These are phyloP conservation scores for Pararge aegeria DNA, from an alignment of 1,140 invertebrate genomes.

Conservation along the genomic window DNA sequence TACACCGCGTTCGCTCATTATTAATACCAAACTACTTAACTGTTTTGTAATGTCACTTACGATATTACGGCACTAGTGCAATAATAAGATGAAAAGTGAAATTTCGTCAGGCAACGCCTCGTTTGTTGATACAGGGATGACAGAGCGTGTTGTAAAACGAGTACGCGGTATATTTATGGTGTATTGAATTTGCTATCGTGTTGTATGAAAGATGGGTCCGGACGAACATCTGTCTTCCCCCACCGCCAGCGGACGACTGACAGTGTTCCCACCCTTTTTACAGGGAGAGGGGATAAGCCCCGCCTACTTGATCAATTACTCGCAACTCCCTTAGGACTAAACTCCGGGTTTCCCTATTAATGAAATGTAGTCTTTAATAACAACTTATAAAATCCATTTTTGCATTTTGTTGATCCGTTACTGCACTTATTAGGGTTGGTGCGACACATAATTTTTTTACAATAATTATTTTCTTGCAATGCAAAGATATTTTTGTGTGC, in stretches of 20 bases:
- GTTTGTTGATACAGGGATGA: slow-evolving; percentile 29
- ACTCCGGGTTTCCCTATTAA: slow-evolving; percentile 6
- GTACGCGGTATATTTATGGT: slow-evolving; percentile 59
- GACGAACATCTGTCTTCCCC: slow-evolving; percentile 69
- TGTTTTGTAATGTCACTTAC: slow-evolving; percentile 25
- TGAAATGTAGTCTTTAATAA: slow-evolving; percentile 33
- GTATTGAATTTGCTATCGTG: slow-evolving; percentile 66
- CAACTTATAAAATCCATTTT: slow-evolving; percentile 17
- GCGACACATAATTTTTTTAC: slow-evolving; percentile 46
- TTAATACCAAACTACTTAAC: slow-evolving; percentile 41
- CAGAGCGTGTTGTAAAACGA: slow-evolving; percentile 33
- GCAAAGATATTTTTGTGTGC: slow-evolving; percentile 61
- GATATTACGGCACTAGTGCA: slow-evolving; percentile 24
- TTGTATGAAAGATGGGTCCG: slow-evolving; percentile 60
- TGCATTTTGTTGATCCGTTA: background rate
- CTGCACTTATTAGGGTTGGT: slow-evolving; percentile 48
- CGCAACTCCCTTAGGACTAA: slow-evolving; percentile 25
- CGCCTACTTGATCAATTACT: slow-evolving; percentile 42
- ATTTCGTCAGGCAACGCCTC: slow-evolving; percentile 23
- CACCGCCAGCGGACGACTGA: slow-evolving; percentile 55
- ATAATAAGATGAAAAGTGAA: slow-evolving; percentile 25
- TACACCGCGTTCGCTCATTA: slow-evolving; percentile 39
- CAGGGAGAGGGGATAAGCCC: slow-evolving; percentile 43
- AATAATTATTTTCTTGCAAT: slow-evolving; percentile 59
- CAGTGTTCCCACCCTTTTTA: slow-evolving; percentile 38